Evolutionary conservation across 2,888 invertebrate genomes (phyloP).

Genomic region (Coecobrya sp.): DNA sequence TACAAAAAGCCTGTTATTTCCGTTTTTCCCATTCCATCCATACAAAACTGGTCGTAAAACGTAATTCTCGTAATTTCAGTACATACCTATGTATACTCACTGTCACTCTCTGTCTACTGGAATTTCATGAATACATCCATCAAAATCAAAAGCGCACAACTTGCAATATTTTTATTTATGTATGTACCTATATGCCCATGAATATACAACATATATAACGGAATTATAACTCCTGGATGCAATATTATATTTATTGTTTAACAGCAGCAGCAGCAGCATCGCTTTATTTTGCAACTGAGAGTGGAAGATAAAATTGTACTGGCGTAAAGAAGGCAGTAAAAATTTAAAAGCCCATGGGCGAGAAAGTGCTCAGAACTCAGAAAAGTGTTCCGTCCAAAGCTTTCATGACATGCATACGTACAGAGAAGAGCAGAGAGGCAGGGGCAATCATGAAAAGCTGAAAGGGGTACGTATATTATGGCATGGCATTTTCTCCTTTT

Average conservation of each 20-base stretch:
- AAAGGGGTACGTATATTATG: not conserved
- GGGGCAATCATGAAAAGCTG: slow-evolving; percentile 40
- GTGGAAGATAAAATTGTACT: slow-evolving; percentile 39
- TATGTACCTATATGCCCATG: not conserved
- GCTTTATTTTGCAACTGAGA: slow-evolving; percentile 29
- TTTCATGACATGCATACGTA: slow-evolving; percentile 18
- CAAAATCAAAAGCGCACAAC: slow-evolving; percentile 44
- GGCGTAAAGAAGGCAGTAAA: slow-evolving; percentile 63
- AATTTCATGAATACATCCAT: slow-evolving; percentile 53
- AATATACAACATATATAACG: not conserved
- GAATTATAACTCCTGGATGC: too few relatives aligned
- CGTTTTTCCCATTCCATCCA: not conserved
- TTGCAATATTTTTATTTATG: not conserved
- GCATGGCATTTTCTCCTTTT: slow-evolving; percentile 1
- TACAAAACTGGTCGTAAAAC: not conserved
- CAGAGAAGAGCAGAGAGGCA: not conserved
- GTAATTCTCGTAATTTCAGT: not conserved
- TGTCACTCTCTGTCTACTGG: slow-evolving; percentile 9
- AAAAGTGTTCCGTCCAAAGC: slow-evolving; percentile 52
- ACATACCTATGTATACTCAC: not conserved
- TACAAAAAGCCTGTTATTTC: slow-evolving; percentile 7
- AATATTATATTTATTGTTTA: not conserved
- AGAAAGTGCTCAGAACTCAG: slow-evolving; percentile 56
- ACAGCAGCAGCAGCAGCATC: not conserved
- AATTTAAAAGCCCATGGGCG: slow-evolving; percentile 69